Base-by-base conservation (phyloP, 92 coral and sea anemone genomes). In the Palythoa grandiflora region DNA sequence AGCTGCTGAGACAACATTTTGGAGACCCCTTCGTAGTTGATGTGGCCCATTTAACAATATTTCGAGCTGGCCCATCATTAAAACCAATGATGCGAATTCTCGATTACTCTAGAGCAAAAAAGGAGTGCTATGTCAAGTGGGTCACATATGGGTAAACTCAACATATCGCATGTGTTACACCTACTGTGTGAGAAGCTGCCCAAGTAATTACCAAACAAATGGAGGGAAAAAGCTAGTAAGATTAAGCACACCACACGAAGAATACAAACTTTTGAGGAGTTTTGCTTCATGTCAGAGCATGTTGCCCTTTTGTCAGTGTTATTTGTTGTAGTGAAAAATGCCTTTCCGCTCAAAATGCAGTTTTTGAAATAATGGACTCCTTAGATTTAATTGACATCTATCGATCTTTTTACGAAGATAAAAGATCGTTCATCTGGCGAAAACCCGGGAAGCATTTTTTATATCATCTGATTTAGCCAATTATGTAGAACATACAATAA, bases 11-110 rank as follows among this genome's bases (percentile, higher is more conserved):
- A 90, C 89, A 88, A 19, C 91, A 89, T 52, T 91, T 88, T 83
- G 94, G 96, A 16, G 89, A 94, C 71, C 93, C 93, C 8, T 92
- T 88, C 84, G 87, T 88, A 40, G 85, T 94, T 63, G 92, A 94
- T 12, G 87, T 79, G 80, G 94, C 94, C n/a, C 79, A 92, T 68
- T 89, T 15, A 73, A 90, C 21, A 81, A 83, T 36, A 74, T 92
- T 40, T 70, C 91, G 10, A 78, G 50, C 50, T 94, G 94, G 94
- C 91, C 94, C 16, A 37, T 88, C n/a, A 87, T 90, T 38, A 92
- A 61, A 75, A 86, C 93, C n/a, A 90, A 92, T 68, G 91, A 88
- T 71, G 93, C 91, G 68, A 66, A 20, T 87, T 89, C 38, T 81
- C 94, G 9, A 81, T 84, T 79, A 88, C 76, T 40, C 71, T 89